Conservation (phyloP, 2,797 vertebrate species). For the Mionectes olivaceus region DNA sequence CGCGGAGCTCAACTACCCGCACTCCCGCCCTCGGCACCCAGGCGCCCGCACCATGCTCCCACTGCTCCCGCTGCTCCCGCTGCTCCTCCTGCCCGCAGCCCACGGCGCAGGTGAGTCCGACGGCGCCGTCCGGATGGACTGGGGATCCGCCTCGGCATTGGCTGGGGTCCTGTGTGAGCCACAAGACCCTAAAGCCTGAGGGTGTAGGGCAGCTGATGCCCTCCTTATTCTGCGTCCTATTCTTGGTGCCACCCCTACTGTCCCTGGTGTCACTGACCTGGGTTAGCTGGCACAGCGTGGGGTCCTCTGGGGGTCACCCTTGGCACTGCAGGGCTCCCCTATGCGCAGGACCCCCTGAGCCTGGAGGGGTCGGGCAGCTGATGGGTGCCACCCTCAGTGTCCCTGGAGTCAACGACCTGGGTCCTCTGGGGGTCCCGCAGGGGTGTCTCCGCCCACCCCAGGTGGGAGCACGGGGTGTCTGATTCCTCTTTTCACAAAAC, state of each 20-base stretch:
- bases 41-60: neutral
- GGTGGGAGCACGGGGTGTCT: fast-evolving
- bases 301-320: neutral
- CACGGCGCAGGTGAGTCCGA: neutral
- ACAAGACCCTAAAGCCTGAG: fast-evolving
- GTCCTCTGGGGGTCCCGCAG: neutral
- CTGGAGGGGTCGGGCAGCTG: neutral
- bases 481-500: neutral
- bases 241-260: fast-evolving
- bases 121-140: fast-evolving
- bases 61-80: constrained; percentile 34
- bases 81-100: neutral
- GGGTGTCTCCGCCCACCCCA: fast-evolving
- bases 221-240: fast-evolving
- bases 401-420: neutral
- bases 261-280: neutral
- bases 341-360: fast-evolving
- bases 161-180: neutral
- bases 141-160: neutral
- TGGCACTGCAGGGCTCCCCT: neutral
- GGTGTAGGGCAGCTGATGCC: neutral
- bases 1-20: neutral
- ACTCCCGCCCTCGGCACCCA: neutral
- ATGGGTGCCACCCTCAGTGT: neutral
- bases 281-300: neutral